Evolutionary conservation across 2,113 vertebrate species (phyloP), one percentile per base, ranked within the genome.

Genomic region (Pterophyllum scalare): DNA sequence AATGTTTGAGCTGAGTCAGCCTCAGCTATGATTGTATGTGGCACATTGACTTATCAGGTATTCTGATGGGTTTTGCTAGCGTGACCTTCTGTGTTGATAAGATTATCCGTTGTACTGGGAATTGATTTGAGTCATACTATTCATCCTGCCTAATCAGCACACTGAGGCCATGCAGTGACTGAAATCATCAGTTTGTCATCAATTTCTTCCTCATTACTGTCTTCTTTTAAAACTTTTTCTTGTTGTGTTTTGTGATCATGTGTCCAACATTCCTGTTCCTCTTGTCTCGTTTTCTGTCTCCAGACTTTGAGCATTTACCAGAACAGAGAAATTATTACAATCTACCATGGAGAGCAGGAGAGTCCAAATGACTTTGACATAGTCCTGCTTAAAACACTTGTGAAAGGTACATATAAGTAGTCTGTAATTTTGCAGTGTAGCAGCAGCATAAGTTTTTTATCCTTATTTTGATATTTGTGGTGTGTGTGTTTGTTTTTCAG

Each of bases 281-380:
- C 15, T 24, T 46, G 8, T 40, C 20, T 64, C 22, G 2, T 61
- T 74, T 40, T 38, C 15, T 6, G 24, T 83, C 60, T 40, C 1
- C 83, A 98, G 97, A 92, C 95, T 74, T 88, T 97, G 80, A 95
- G 94, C 56, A 97, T 98, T 87, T 96, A 97, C 93, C 95, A 95
- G 59, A 96, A 95, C 83, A 95, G 94, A 87, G 95, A 96, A 33
- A 80, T 98, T 46, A 96, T 98, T 70, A 97, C 96, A 0, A 85
- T 98, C 75, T 97, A 97, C 78, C 93, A 97, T 0, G 94, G 90
- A 67, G 94, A 97, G 5, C 95, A 97, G 20, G 97, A 98, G 1
- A 96, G 95, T 6, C 91, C 96, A 0, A 96, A 97, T 62, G 97
- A 98, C 35, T 97, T 98, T 79, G 97, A 98, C 70, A 98, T 96